Evolutionary conservation across 2,797 vertebrate genomes (phyloP).

Genomic region (Manis javanica): DNA sequence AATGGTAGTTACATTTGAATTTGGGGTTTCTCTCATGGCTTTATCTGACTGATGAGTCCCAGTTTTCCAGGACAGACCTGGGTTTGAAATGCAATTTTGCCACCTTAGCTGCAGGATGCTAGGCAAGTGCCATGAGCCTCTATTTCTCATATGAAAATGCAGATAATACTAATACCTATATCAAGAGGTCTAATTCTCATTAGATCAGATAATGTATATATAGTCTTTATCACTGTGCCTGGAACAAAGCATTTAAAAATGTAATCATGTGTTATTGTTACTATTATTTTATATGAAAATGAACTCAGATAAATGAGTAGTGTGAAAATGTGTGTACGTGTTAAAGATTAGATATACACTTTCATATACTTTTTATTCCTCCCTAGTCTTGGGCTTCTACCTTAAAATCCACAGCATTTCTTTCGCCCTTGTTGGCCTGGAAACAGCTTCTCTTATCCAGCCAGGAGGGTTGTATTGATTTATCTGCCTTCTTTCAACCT

Average conservation of each 20-base stretch:
- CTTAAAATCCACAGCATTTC: not conserved
- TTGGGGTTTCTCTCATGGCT: not conserved
- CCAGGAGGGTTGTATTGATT: conserved; percentile 12
- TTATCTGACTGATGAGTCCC: not conserved
- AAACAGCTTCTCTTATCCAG: not conserved
- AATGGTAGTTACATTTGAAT: not conserved
- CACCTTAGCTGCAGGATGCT: not conserved
- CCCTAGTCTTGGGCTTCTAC: not conserved
- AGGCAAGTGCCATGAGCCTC: not conserved
- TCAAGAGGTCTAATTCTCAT: not conserved
- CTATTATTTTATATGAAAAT: not conserved
- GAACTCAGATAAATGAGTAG: not conserved
- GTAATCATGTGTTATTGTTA: not conserved
- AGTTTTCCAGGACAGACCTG: not conserved
- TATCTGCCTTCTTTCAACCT: not conserved
- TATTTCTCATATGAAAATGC: not conserved
- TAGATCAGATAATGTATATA: not conserved
- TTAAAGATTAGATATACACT: not conserved
- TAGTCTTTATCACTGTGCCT: not conserved
- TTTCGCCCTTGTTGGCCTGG: not conserved
- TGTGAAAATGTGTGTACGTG: not conserved
- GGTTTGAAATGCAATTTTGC: not conserved
- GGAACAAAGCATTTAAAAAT: not conserved
- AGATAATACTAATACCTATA: not conserved
- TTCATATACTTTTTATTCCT: not conserved